Base-by-base conservation (phyloP, 2,797 vertebrate genomes). In the Melanotaenia boesemani region DNA sequence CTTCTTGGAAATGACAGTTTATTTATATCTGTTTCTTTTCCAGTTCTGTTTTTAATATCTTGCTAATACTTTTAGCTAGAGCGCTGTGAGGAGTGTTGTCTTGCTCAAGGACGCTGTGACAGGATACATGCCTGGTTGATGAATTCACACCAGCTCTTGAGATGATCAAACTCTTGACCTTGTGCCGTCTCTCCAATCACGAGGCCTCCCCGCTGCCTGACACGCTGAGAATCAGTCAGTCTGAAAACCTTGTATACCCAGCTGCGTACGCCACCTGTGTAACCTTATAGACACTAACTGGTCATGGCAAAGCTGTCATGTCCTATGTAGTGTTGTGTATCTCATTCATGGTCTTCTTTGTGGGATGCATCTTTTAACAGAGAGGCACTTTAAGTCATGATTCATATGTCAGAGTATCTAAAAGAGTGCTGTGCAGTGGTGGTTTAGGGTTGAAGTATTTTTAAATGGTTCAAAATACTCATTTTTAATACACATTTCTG, bases 141-240 rank as follows among this genome's bases (percentile, higher is more conserved):
- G 69, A 87, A 89, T 86, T 84, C 80, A 77, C 73, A 86, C 57
- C 66, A 46, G 76, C 73, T 74, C 69, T 75, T 80, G 76, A 76
- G 66, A 82, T 82, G 85, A 84, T 91, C 80, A 84, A 80, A 86
- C 81, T 72, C 72, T 86, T 85, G 77, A 91, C 87, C 85, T 91
- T 87, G 88, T 52, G 37, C 67, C 3, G 22, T 77, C 65, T 74
- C 75, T 84, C 72, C 77, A 83, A 84, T 88, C 82, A 82, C 67
- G 13, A 50, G 61, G 71, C 80, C 70, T 63, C 79, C 77, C 72
- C 41, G 73, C 83, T 68, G 83, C 77, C 83, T 66, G 69, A 79
- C 80, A 70, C 69, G 81, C 73, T 32, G 68, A 67, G 60, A 86
- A 82, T 88, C 81, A 83, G 67, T 88, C 82, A 73, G 73, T 76